A percentile compares a stretch with the other conserved stretches of the same genome.
These are phyloP conservation scores for Melanostoma mellinum DNA, from an alignment of 2,888 invertebrate species.

Conservation along the genomic window DNA sequence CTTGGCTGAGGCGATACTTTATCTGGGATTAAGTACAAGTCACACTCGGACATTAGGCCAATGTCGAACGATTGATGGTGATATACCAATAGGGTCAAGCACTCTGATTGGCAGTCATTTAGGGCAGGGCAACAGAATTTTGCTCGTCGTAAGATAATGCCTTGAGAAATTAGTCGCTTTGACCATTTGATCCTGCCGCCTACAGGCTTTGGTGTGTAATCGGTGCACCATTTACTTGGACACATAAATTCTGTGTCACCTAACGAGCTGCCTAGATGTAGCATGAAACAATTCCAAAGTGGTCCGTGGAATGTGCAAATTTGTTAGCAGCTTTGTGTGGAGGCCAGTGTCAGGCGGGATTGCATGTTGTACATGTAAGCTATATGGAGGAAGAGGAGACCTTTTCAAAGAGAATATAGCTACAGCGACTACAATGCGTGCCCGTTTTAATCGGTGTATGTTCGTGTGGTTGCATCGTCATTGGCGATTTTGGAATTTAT, in stretches of 20 bases:
- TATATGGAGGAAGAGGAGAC: constrained; percentile 8
- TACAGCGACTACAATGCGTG: constrained; percentile 47
- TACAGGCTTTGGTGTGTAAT: constrained; percentile 42
- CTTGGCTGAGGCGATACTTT: constrained; percentile 32
- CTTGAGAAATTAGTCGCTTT: constrained; percentile 57
- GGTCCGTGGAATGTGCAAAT: constrained; percentile 54
- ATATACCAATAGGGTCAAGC: constrained; percentile 50
- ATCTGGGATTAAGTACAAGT: constrained; percentile 46
- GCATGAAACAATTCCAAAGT: constrained; percentile 35
- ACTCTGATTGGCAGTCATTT: constrained; percentile 53
- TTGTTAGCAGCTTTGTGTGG: constrained; percentile 41
- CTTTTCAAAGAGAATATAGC: not conserved
- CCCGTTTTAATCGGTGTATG: constrained; percentile 40
- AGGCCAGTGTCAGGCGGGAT: constrained; percentile 40
- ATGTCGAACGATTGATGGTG: constrained; percentile 47
- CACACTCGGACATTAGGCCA: constrained; percentile 27
- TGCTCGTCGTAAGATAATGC: constrained; percentile 21
- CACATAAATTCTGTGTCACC: constrained; percentile 66
- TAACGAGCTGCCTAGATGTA: constrained; percentile 52
- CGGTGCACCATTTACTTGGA: constrained; percentile 50
- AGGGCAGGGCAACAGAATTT: constrained; percentile 38
- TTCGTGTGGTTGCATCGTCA: constrained; percentile 32
- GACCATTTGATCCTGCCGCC: constrained; percentile 71
- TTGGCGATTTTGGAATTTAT: constrained; percentile 60
- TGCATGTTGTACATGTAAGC: constrained; percentile 45